Conservation (phyloP, 2,888 invertebrate species). For the Sarcophaga rosellei region DNA sequence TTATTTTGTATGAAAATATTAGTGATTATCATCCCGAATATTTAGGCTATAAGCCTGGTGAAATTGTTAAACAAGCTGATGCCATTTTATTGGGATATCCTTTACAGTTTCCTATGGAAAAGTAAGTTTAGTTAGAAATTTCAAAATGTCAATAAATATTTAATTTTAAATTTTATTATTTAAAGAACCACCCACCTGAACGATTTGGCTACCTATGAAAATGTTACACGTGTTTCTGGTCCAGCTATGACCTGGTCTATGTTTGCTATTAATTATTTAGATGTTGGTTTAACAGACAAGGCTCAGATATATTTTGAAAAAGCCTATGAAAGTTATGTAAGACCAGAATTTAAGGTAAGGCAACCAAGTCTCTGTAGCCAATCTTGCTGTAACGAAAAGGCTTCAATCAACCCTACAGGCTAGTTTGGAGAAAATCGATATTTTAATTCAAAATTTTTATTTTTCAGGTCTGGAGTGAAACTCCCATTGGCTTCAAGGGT, state of each 20-base stretch:
- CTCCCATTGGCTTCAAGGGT: conserved; percentile 82
- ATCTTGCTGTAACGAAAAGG: too few relatives aligned
- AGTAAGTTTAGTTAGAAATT: conserved; percentile 75
- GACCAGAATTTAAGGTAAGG: conserved; percentile 84
- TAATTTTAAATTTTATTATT: neutral
- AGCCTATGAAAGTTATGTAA: conserved; percentile 83
- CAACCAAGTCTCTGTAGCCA: too few relatives aligned
- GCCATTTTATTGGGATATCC: conserved; percentile 84
- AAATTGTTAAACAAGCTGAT: conserved; percentile 84
- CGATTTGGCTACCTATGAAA: conserved; percentile 83
- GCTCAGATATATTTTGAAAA: conserved; percentile 82
- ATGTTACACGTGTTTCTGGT: conserved; percentile 82
- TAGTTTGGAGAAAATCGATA: too few relatives aligned
- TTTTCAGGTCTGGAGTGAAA: conserved; percentile 84
- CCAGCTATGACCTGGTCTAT: conserved; percentile 87
- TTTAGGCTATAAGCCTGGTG: conserved; percentile 82
- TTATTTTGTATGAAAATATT: conserved; percentile 82
- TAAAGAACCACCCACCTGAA: conserved; percentile 80
- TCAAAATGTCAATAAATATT: neutral
- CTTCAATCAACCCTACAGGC: too few relatives aligned
- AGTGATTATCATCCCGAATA: conserved; percentile 84
- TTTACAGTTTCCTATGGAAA: conserved; percentile 83
- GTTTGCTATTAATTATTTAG: conserved; percentile 84
- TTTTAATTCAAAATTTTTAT: too few relatives aligned
- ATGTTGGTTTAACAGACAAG: conserved; percentile 79